Evolutionary conservation across 2,113 vertebrate species (phyloP).

Genomic region (Odontophorus gujanensis): DNA sequence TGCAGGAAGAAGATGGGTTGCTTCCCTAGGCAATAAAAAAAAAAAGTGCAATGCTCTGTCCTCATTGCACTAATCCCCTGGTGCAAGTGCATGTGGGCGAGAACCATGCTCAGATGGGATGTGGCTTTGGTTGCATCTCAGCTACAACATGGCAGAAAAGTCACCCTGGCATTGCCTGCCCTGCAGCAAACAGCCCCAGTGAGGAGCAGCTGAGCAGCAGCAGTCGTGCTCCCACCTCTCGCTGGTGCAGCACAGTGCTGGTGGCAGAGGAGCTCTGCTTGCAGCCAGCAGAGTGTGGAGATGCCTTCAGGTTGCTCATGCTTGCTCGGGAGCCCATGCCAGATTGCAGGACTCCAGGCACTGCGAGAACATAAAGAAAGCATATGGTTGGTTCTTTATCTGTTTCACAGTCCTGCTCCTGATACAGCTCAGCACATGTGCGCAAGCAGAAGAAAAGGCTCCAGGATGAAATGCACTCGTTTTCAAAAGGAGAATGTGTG

Average conservation of each 20-base stretch:
- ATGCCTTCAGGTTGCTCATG: fast-evolving
- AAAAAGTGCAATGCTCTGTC: neutral
- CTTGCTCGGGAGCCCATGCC: neutral
- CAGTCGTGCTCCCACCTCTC: too few relatives aligned
- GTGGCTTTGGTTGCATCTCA: neutral
- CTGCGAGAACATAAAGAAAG: neutral
- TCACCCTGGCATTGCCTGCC: too few relatives aligned
- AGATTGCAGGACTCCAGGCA: conserved; percentile 40
- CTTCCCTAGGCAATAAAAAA: neutral
- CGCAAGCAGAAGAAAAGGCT: neutral
- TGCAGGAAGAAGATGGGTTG: fast-evolving
- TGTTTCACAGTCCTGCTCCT: conserved; percentile 45
- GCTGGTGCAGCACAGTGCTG: neutral
- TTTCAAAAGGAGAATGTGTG: conserved; percentile 4
- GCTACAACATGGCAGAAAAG: neutral
- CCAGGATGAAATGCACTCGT: neutral
- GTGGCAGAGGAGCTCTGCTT: neutral
- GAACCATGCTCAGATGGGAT: fast-evolving
- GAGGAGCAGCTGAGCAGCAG: neutral
- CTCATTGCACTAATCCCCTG: fast-evolving
- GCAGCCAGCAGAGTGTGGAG: neutral
- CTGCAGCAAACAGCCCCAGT: fast-evolving
- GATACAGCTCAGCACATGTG: conserved; percentile 53
- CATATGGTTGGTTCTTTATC: conserved; percentile 53
- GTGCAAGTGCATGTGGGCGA: fast-evolving